Evolutionary conservation across 2,888 invertebrate species (phyloP).

Genomic region (Monopis laevigella): DNA sequence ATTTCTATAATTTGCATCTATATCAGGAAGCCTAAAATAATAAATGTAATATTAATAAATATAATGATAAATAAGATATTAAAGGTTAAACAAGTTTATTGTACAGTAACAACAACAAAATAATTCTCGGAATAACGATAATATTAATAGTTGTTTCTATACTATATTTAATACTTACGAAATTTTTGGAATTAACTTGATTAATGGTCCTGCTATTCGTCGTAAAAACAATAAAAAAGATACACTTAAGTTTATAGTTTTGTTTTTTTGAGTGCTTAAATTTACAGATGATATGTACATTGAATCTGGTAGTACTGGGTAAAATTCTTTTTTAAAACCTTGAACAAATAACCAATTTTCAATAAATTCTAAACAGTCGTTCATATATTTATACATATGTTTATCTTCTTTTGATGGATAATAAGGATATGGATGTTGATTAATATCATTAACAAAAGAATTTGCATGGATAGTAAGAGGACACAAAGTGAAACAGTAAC

Average conservation of each 20-base stretch:
- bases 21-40: not conserved
- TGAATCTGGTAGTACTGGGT: constrained; percentile 51
- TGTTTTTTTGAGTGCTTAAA: constrained; percentile 31
- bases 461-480: constrained; percentile 43
- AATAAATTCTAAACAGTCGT: constrained; percentile 36
- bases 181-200: constrained; percentile 46
- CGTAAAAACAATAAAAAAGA: constrained; percentile 48
- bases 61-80: not conserved
- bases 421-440: constrained; percentile 47
- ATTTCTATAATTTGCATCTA: constrained; percentile 27
- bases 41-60: constrained; percentile 15
- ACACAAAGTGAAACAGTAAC: constrained; percentile 45
- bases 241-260: constrained; percentile 47
- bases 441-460: constrained; percentile 26
- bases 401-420: constrained; percentile 37
- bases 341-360: constrained; percentile 59
- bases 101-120: not conserved
- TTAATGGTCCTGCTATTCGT: constrained; percentile 50
- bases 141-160: not conserved
- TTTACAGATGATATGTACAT: constrained; percentile 44
- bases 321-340: constrained; percentile 55
- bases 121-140: not conserved
- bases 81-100: constrained; percentile 1
- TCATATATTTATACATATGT: constrained; percentile 39
- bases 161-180: constrained; percentile 34